phyloP scores from a whole-genome alignment of 35 echinoderm and acorn worm species.

The Eucidaris tribuloides region DNA sequence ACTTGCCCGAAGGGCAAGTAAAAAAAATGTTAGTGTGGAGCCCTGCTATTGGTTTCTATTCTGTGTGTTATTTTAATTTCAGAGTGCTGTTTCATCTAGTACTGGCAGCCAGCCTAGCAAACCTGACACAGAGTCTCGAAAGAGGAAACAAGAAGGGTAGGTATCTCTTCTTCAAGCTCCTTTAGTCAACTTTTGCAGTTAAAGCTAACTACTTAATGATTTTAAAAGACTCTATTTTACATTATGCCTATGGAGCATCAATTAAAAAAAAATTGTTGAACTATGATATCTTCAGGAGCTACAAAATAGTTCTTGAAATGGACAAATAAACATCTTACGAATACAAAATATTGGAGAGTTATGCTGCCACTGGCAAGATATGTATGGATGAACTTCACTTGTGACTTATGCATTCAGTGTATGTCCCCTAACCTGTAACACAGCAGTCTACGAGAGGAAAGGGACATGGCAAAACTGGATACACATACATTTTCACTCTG shows the following conservation, averaged over 20 bases:
- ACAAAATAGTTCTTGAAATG: neutral
- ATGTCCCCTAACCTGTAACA: too few species aligned
- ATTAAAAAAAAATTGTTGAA: neutral
- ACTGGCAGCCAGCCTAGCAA: neutral
- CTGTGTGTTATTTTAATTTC: too few species aligned
- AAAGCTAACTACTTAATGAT: neutral
- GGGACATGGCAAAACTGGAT: too few species aligned
- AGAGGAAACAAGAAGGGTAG: constrained; percentile 19
- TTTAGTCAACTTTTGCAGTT: neutral
- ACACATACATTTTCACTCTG: too few species aligned
- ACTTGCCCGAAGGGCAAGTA: too few species aligned
- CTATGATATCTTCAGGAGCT: neutral
- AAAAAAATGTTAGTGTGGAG: too few species aligned
- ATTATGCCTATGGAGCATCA: neutral
- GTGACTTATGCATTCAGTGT: too few species aligned
- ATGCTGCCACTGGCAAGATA: too few species aligned
- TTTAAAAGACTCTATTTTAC: neutral
- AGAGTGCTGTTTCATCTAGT: neutral
- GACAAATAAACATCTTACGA: neutral
- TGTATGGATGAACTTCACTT: too few species aligned
- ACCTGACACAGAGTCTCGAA: neutral
- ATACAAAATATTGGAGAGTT: too few species aligned
- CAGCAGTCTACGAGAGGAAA: too few species aligned
- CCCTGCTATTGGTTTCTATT: too few species aligned
- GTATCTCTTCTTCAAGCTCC: neutral